phyloP scores from a whole-genome alignment of 2,797 vertebrate genomes.

The Crocodylus rhombifer region DNA sequence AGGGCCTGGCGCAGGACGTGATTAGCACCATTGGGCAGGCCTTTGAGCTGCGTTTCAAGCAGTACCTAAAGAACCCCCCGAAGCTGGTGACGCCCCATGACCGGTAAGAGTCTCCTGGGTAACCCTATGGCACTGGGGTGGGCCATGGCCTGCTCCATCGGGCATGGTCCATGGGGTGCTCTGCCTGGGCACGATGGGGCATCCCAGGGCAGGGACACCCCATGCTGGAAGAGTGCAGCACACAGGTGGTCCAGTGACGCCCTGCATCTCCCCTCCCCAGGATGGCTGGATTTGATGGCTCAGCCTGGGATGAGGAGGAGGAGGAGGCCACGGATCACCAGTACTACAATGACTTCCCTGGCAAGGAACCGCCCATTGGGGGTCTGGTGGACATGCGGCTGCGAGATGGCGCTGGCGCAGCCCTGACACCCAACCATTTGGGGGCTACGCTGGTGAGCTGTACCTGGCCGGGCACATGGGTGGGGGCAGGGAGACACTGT shows the following conservation, averaged over 20 bases:
- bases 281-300: constrained; percentile 97
- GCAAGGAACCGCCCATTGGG: constrained; percentile 95
- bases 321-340: constrained; percentile 92
- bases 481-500: too few species aligned
- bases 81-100: constrained; percentile 97
- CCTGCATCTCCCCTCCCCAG: constrained; percentile 69
- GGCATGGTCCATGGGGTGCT: rapidly evolving
- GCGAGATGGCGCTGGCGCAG: constrained; percentile 70
- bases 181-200: background rate
- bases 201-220: background rate
- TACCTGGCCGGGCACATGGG: rapidly evolving
- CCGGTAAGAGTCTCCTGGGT: constrained; percentile 83
- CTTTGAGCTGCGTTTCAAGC: constrained; percentile 97
- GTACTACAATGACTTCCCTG: constrained; percentile 97
- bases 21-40: constrained; percentile 99
- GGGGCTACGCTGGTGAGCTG: constrained; percentile 92
- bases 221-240: background rate
- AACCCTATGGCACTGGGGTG: background rate
- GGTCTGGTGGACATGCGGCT: constrained; percentile 94
- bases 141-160: background rate
- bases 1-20: constrained; percentile 96
- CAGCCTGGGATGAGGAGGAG: constrained; percentile 98
- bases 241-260: background rate
- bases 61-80: constrained; percentile 98
- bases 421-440: constrained; percentile 78